These are phyloP conservation scores for Carlito syrichta DNA, from an alignment of 2,113 vertebrate genomes.

Conservation along the genomic window DNA sequence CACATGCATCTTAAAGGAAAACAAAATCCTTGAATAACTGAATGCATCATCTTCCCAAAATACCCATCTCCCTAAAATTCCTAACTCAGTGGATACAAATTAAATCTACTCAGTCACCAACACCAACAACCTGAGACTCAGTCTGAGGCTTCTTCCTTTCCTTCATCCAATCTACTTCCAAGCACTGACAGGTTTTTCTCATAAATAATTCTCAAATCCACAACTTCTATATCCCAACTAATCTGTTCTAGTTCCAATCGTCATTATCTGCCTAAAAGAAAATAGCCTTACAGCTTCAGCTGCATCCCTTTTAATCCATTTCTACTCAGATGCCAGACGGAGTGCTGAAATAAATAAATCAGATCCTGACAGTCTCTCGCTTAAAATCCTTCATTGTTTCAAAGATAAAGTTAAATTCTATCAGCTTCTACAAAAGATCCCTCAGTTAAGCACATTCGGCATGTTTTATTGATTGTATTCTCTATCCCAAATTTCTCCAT, in stretches of 20 bases:
- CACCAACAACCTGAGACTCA: background rate
- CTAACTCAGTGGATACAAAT: background rate
- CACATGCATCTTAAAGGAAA: background rate
- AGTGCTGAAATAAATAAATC: background rate
- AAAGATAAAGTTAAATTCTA: slow-evolving; percentile 14
- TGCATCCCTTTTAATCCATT: background rate
- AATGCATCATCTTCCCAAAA: slow-evolving; percentile 13
- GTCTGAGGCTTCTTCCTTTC: background rate
- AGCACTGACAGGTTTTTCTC: background rate
- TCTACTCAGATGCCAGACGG: background rate
- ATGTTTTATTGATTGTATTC: background rate
- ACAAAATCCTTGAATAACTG: slow-evolving; percentile 10
- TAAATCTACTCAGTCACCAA: background rate
- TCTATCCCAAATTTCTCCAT: background rate
- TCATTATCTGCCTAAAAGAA: slow-evolving; percentile 13
- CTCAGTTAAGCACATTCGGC: background rate
- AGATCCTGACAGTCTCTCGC: background rate
- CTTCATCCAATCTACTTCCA: background rate
- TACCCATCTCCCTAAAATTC: background rate
- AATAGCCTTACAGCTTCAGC: background rate
- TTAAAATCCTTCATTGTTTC: background rate
- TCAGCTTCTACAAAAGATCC: background rate
- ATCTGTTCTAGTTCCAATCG: background rate
- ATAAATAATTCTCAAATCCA: background rate
- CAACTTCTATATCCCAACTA: background rate